Percentiles rank a stretch among this genome's conserved stretches.
Conservation (phyloP, 2,888 invertebrate species). For the Plebejus argus region DNA sequence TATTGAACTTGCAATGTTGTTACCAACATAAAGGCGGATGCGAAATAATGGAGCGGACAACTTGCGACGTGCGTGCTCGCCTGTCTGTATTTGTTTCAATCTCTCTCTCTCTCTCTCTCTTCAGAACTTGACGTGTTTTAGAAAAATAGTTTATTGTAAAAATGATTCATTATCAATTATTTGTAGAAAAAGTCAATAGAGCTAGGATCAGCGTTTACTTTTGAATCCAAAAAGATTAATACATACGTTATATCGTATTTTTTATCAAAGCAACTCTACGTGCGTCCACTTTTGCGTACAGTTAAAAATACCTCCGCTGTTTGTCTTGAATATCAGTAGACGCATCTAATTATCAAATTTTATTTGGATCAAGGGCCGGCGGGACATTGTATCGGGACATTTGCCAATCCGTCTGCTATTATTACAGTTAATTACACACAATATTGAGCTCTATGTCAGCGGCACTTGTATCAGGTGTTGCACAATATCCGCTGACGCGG, state of each 20-base stretch:
- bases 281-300: neutral
- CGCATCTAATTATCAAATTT: slow-evolving; percentile 44
- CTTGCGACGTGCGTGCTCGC: too few species aligned
- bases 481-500: slow-evolving; percentile 47
- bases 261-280: neutral
- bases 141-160: too few species aligned
- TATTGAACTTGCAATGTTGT: too few species aligned
- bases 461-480: slow-evolving; percentile 49
- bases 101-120: too few species aligned
- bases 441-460: slow-evolving; percentile 47
- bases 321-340: slow-evolving; percentile 38
- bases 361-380: slow-evolving; percentile 72
- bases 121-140: too few species aligned
- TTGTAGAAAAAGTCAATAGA: too few species aligned
- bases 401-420: slow-evolving; percentile 70
- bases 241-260: too few species aligned
- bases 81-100: too few species aligned
- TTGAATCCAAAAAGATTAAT: neutral
- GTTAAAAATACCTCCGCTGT: slow-evolving; percentile 4
- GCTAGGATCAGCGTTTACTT: neutral
- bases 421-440: slow-evolving; percentile 54
- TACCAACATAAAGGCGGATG: too few species aligned
- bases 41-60: too few species aligned
- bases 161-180: too few species aligned
- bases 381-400: slow-evolving; percentile 65